phyloP scores from a whole-genome alignment of 2,113 vertebrate genomes.

The Ctenodactylus gundi region DNA sequence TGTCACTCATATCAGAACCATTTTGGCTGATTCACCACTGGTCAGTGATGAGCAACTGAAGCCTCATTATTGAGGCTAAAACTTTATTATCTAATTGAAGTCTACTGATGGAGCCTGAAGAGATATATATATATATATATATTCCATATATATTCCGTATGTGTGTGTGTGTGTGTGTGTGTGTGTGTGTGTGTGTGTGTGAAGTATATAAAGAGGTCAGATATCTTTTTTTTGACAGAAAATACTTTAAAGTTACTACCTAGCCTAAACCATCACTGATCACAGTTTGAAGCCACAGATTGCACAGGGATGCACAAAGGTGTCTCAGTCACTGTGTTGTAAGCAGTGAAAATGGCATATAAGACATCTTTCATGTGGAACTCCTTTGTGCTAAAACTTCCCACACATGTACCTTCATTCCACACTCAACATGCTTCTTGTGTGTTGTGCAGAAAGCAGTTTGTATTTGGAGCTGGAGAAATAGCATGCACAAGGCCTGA shows the following conservation, averaged over 20 bases:
- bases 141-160: no score
- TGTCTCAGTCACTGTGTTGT: background rate
- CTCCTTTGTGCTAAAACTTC: background rate
- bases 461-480: no score
- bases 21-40: background rate
- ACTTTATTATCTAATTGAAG: background rate
- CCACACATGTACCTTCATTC: background rate
- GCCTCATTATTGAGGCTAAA: background rate
- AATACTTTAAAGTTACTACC: background rate
- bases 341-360: background rate
- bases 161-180: no score
- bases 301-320: background rate
- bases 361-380: background rate
- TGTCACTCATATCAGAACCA: background rate
- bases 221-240: background rate
- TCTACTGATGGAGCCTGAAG: background rate
- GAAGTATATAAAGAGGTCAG: background rate
- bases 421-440: background rate
- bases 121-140: no score
- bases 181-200: no score
- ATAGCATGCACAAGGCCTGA: no score
- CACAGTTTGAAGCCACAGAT: background rate
- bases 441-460: background rate
- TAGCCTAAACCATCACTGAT: background rate
- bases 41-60: background rate